Conservation (phyloP, 1,140 invertebrate species). For the Euwallacea similis region DNA sequence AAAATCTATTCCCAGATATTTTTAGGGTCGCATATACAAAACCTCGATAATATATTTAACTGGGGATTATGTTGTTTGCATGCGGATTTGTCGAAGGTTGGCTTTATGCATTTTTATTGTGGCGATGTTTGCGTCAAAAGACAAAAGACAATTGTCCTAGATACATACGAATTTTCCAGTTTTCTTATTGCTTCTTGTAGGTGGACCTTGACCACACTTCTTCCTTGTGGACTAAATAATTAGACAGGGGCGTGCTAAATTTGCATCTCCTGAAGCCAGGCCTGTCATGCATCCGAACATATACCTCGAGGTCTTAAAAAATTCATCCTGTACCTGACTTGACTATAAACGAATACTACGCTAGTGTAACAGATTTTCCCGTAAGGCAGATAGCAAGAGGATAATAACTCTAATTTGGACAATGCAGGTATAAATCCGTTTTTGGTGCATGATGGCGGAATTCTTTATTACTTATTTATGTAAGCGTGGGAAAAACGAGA, state of each 20-base stretch:
- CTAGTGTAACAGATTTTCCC: constrained; percentile 31
- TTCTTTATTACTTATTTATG: constrained; percentile 35
- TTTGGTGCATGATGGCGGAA: constrained; percentile 31
- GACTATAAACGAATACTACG: constrained; percentile 30
- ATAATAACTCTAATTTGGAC: constrained; percentile 36
- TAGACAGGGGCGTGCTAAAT: constrained; percentile 6
- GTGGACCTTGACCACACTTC: too few relatives aligned
- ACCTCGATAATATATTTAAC: too few relatives aligned
- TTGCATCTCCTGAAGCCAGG: constrained; percentile 20
- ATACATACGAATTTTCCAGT: too few relatives aligned
- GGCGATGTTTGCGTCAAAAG: too few relatives aligned
- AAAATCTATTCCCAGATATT: constrained; percentile 34
- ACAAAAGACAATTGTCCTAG: too few relatives aligned
- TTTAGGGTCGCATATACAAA: constrained; percentile 5
- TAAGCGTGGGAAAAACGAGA: constrained; percentile 26
- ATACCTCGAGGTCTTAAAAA: constrained; percentile 18
- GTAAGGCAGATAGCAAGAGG: constrained; percentile 32
- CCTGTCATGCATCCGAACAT: constrained; percentile 11
- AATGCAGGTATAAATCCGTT: constrained; percentile 34
- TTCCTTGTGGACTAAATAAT: too few relatives aligned
- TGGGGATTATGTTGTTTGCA: too few relatives aligned
- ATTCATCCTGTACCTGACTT: constrained; percentile 23
- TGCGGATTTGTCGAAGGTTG: too few relatives aligned
- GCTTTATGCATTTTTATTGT: too few relatives aligned
- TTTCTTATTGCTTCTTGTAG: too few relatives aligned